phyloP scores from a whole-genome alignment of 2,113 vertebrate genomes.

The Genyomyrus donnyi region DNA sequence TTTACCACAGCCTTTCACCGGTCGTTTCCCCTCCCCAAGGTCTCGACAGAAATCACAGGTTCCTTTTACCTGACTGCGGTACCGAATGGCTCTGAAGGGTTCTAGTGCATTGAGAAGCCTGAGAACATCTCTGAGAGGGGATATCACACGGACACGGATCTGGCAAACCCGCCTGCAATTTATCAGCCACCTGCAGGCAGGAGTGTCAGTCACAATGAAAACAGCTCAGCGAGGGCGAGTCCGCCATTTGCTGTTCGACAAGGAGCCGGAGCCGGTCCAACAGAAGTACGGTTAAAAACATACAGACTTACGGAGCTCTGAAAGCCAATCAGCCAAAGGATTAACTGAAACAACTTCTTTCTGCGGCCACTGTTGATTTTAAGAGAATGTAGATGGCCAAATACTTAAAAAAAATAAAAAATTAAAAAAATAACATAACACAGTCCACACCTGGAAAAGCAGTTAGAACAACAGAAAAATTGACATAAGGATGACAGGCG shows the following conservation, averaged over 20 bases:
- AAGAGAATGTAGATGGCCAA: slow-evolving; percentile 12
- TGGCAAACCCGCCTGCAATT: slow-evolving; percentile 30
- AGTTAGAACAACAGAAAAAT: slow-evolving; percentile 15
- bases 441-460: background rate
- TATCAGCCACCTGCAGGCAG: slow-evolving; percentile 29
- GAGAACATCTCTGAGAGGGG: slow-evolving; percentile 32
- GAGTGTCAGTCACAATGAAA: slow-evolving; percentile 28
- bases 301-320: background rate
- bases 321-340: slow-evolving; percentile 37
- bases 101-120: slow-evolving; percentile 30
- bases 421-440: slow-evolving; percentile 6
- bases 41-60: slow-evolving; percentile 33
- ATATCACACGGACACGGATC: slow-evolving; percentile 7
- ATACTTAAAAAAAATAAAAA: background rate
- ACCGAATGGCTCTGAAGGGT: slow-evolving; percentile 12
- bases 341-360: slow-evolving; percentile 38
- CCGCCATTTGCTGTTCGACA: background rate
- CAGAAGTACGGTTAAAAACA: background rate
- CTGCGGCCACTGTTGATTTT: slow-evolving; percentile 32
- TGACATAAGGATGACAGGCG: background rate
- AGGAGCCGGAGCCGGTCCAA: slow-evolving; percentile 20
- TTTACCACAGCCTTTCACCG: slow-evolving; percentile 2
- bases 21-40: slow-evolving; percentile 26
- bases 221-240: slow-evolving; percentile 19
- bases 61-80: slow-evolving; percentile 13